Conservation (phyloP, 2,113 vertebrate genomes). For the Cryptoleucopteryx plumbea region DNA sequence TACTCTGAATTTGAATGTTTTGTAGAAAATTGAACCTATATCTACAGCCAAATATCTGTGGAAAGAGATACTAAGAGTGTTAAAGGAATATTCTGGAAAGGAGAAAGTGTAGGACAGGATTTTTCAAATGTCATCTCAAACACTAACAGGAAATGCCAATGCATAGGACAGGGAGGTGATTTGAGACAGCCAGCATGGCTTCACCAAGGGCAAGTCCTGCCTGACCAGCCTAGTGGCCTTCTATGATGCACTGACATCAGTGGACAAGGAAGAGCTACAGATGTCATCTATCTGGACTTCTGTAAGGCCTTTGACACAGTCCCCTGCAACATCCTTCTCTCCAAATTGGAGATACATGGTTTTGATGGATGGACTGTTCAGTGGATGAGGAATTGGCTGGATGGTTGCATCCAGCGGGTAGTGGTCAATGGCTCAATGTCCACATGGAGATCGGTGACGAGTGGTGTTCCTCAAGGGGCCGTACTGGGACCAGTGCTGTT, state of each 20-base stretch:
- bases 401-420: neutral
- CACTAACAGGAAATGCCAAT: neutral
- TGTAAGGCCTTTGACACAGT: too few species aligned
- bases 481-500: neutral
- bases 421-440: neutral
- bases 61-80: neutral
- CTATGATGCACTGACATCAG: too few species aligned
- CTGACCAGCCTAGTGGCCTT: too few species aligned
- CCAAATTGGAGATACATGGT: too few species aligned
- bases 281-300: too few species aligned
- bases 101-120: neutral
- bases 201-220: too few species aligned
- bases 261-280: too few species aligned
- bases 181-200: too few species aligned
- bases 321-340: too few species aligned
- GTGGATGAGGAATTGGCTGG: neutral
- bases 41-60: neutral
- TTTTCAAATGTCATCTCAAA: neutral
- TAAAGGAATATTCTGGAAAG: neutral
- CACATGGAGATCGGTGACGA: neutral
- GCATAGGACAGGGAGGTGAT: too few species aligned
- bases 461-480: neutral
- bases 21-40: neutral
- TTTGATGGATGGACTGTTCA: too few species aligned
- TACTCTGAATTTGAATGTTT: neutral